Base-by-base conservation (phyloP, 2,113 vertebrate genomes). In the Amazona guildingii region DNA sequence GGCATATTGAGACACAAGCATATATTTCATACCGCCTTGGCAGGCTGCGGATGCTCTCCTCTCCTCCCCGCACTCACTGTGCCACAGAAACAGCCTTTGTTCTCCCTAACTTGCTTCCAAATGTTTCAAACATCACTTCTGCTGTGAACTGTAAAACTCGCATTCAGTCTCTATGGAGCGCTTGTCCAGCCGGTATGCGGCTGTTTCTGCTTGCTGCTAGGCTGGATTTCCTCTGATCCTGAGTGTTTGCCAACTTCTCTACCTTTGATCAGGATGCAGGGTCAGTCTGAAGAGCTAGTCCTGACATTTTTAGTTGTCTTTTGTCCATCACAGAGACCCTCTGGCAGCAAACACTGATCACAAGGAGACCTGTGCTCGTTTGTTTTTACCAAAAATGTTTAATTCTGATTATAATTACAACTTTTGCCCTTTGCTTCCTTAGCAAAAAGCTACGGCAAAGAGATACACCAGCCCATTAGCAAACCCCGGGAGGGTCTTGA, bases 81-180 rank as follows among this genome's bases (percentile, higher is more conserved):
- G 86, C 79, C 90, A 94, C 93, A 96, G 88, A 94, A 94, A 86
- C 90, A 94, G 95, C 83, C 92, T 96, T 94, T 97, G 93, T 95
- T 96, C 95, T 94, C 83, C 41, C 1, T 7, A 86, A 93, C 83
- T 90, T 74, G 61, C 39, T 81, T 84, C 90, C 85, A 83, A 96
- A 90, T 68, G 15, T 90, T 93, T 86, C 92, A 51, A 92, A 89
- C 70, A 88, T 67, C 91, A 4, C 78, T 92, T 93, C 57, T 87
- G 46, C 83, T 90, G 43, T 66, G 63, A 88, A 52, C 63, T 67
- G 80, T 41, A 64, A 29, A 86, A 94, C 80, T 83, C 3, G 0
- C 27, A 27, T 66, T 80, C 0, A 0, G 35, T 92, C 68, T 78
- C 80, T 44, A 7, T n/a, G 73, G 59, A 75, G 59, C 2, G 1